These are phyloP conservation scores for Diorhabda elongata DNA, from an alignment of 1,140 invertebrate species.

Conservation along the genomic window DNA sequence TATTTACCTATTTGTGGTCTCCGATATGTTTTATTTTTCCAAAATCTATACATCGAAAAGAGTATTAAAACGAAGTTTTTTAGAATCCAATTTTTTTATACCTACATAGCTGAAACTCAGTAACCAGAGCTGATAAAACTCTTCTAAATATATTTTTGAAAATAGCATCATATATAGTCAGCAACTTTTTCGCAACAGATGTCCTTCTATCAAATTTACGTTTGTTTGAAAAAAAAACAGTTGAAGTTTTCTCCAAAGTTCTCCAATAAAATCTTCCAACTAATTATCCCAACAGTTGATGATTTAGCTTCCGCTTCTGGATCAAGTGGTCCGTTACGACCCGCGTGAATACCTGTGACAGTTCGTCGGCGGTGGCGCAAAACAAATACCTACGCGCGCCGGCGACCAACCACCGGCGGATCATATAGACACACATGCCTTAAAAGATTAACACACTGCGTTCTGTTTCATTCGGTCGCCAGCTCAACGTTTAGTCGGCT, in stretches of 20 bases:
- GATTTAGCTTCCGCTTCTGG: not conserved
- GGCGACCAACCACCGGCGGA: conserved; percentile 12
- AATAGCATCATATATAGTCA: too few relatives aligned
- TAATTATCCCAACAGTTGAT: not conserved
- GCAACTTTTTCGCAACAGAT: too few relatives aligned
- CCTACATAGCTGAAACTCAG: too few relatives aligned
- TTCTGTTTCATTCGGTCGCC: not conserved
- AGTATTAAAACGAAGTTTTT: too few relatives aligned
- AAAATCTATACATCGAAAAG: not conserved
- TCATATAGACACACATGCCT: conserved; percentile 3
- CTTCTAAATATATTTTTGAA: too few relatives aligned
- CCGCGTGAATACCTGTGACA: conserved; percentile 2
- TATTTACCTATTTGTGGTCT: not conserved
- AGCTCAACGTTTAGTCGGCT: not conserved
- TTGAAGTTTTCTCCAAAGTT: not conserved
- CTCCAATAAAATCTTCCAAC: not conserved
- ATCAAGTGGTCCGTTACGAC: not conserved
- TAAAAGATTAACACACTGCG: conserved; percentile 10
- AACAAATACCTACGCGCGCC: conserved; percentile 6
- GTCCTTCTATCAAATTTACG: too few relatives aligned
- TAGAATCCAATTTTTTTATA: too few relatives aligned
- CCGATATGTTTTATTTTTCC: not conserved
- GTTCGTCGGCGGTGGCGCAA: conserved; percentile 6
- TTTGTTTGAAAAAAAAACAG: too few relatives aligned
- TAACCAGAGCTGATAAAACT: too few relatives aligned